Conservation (phyloP, 30 jellyfish, hydroid and myxozoan species). For the Phacellophora camtschatica region DNA sequence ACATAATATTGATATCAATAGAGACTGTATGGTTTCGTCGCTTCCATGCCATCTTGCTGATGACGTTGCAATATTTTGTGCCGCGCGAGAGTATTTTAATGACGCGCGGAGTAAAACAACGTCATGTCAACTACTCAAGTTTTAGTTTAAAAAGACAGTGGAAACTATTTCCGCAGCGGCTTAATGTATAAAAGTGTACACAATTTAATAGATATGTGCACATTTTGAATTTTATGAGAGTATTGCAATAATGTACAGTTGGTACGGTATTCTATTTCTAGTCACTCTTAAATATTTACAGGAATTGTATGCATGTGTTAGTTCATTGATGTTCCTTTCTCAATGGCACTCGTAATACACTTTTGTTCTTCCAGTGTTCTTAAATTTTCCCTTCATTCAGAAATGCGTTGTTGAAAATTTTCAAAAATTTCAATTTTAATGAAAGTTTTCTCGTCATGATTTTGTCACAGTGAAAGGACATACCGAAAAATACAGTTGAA, state of each 20-base stretch:
- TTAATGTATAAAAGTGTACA: constrained; percentile 10
- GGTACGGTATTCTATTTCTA: constrained; percentile 46
- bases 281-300: neutral
- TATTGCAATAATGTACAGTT: constrained; percentile 39
- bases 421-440: too few relatives aligned
- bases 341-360: too few relatives aligned
- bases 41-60: constrained; percentile 15
- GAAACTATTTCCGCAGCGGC: constrained; percentile 39
- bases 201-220: constrained; percentile 54
- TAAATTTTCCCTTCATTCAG: too few relatives aligned
- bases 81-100: too few relatives aligned
- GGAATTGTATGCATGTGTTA: neutral
- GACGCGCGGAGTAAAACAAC: too few relatives aligned
- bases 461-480: too few relatives aligned
- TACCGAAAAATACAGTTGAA: too few relatives aligned
- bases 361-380: too few relatives aligned
- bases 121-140: too few relatives aligned
- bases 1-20: constrained; percentile 50
- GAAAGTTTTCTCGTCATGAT: too few relatives aligned
- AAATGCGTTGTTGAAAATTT: too few relatives aligned
- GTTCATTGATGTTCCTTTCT: neutral
- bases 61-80: too few relatives aligned
- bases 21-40: constrained; percentile 69
- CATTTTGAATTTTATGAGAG: constrained; percentile 66
- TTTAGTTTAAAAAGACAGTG: constrained; percentile 45